phyloP scores from a whole-genome alignment of 2,113 vertebrate genomes.

The Oxygymnocypris stewartii region DNA sequence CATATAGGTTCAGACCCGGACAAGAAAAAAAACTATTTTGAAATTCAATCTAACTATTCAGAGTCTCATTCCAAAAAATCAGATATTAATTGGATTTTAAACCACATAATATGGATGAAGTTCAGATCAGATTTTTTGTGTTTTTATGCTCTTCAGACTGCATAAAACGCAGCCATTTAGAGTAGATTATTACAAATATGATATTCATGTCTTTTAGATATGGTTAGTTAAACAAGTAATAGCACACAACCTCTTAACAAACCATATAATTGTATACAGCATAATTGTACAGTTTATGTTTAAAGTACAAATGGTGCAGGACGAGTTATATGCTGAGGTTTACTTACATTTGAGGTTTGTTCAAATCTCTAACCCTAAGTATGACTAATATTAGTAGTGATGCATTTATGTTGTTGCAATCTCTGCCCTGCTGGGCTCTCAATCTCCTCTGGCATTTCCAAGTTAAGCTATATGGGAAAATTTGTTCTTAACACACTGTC shows the following conservation, averaged over 20 bases:
- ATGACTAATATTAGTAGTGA: neutral
- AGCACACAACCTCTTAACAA: neutral
- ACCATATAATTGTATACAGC: neutral
- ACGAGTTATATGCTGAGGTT: neutral
- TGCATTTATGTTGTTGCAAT: neutral
- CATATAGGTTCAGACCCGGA: neutral
- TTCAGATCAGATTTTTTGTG: neutral
- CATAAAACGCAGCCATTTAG: neutral
- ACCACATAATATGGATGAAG: neutral
- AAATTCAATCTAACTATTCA: neutral
- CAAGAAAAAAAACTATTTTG: neutral
- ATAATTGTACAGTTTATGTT: neutral
- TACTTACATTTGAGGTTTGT: neutral
- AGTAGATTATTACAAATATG: neutral
- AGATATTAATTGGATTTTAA: neutral
- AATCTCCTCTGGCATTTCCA: constrained; percentile 23
- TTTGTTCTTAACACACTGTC: neutral
- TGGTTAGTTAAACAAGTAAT: neutral
- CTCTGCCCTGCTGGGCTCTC: neutral
- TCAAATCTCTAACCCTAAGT: neutral
- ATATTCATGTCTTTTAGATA: neutral
- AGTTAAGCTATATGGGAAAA: neutral
- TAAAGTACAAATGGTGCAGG: neutral
- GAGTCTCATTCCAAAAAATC: neutral
- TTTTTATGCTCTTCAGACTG: neutral